A percentile compares a stretch with the other conserved stretches of the same genome.
These are phyloP conservation scores for Microtus richardsoni DNA, from an alignment of 2,113 vertebrate species.

Conservation along the genomic window DNA sequence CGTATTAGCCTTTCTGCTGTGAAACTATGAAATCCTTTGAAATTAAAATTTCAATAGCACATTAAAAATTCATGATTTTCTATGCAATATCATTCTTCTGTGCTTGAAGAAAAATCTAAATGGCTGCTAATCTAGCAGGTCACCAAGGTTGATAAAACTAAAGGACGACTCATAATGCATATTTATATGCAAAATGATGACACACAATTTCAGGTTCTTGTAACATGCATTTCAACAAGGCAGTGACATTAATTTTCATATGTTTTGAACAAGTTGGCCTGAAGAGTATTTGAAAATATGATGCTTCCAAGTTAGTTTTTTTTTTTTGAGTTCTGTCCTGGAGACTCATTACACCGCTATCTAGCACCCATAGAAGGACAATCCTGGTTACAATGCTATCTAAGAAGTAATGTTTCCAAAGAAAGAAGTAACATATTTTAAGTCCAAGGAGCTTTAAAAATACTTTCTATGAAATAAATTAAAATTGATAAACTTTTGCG, in stretches of 20 bases:
- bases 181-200: neutral
- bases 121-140: neutral
- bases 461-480: conserved; percentile 24
- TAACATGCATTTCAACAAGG: neutral
- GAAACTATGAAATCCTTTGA: conserved; percentile 42
- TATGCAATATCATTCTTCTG: neutral
- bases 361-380: neutral
- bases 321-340: neutral
- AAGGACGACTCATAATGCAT: neutral
- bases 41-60: neutral
- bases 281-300: neutral
- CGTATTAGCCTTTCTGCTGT: neutral
- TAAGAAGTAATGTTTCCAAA: neutral
- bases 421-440: neutral
- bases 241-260: conserved; percentile 30
- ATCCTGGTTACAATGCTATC: neutral
- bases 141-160: neutral
- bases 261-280: neutral
- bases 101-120: conserved; percentile 15
- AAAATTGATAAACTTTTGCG: conserved; percentile 34
- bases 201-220: conserved; percentile 6
- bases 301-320: neutral
- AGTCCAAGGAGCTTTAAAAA: conserved; percentile 49
- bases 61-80: conserved; percentile 27
- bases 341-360: neutral